These are phyloP conservation scores for Drosophila macrospina DNA, from an alignment of 2,888 invertebrate species.

Conservation along the genomic window DNA sequence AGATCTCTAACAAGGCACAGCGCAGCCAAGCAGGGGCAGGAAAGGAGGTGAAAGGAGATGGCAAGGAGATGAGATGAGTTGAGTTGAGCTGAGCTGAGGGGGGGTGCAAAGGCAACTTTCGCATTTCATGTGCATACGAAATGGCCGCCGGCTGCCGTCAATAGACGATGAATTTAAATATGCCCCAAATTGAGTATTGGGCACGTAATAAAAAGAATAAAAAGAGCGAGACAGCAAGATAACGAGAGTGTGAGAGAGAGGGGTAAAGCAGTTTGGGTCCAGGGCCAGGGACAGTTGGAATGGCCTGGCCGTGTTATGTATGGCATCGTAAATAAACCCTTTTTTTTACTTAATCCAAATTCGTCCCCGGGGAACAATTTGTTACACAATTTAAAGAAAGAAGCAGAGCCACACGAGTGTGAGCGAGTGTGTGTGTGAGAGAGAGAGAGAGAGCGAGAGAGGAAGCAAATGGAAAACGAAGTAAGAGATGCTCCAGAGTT, in stretches of 20 bases:
- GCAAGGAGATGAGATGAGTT: background rate
- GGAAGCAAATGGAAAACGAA: constrained; percentile 5
- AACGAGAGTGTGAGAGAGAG: constrained; percentile 9
- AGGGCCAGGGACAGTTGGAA: constrained; percentile 27
- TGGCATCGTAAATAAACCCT: constrained; percentile 81
- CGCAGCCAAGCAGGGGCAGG: constrained; percentile 21
- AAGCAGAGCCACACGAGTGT: constrained; percentile 15
- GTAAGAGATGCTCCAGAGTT: constrained; percentile 33
- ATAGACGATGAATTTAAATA: constrained; percentile 81
- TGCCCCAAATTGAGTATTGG: constrained; percentile 80
- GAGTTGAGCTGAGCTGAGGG: background rate
- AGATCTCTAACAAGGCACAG: constrained; percentile 60
- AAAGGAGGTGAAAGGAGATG: background rate
- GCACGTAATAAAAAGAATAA: constrained; percentile 76
- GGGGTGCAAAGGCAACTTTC: constrained; percentile 37
- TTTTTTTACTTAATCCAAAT: constrained; percentile 81
- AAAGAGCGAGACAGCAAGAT: constrained; percentile 1
- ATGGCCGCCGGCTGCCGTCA: constrained; percentile 74
- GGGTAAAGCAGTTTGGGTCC: constrained; percentile 16
- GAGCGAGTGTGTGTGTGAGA: constrained; percentile 11
- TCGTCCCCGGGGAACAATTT: constrained; percentile 81
- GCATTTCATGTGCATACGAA: constrained; percentile 76
- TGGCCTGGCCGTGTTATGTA: constrained; percentile 65
- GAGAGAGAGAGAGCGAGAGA: constrained; percentile 4
- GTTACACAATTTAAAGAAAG: constrained; percentile 78